Evolutionary conservation across 1,140 invertebrate genomes (phyloP).

Genomic region (Drosophila ohnishii): DNA sequence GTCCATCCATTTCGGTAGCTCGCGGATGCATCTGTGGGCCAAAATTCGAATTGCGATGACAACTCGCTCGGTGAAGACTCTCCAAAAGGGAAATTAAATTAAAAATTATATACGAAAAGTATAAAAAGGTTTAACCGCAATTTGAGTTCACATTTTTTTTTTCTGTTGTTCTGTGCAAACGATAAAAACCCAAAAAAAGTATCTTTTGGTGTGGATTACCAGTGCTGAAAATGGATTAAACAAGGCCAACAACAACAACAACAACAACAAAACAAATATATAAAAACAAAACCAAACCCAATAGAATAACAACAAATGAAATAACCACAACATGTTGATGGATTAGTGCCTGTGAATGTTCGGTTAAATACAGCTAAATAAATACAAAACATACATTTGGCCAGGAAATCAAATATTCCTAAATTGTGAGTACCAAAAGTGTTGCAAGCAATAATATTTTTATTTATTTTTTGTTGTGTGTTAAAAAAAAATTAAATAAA

Average conservation of each 20-base stretch:
- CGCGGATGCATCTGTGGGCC: constrained; percentile 6
- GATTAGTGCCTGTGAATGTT: constrained; percentile 32
- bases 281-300: constrained; percentile 11
- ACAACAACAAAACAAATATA: not conserved
- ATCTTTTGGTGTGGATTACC: constrained; percentile 67
- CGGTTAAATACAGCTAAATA: constrained; percentile 1
- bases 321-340: constrained; percentile 17
- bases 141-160: constrained; percentile 18
- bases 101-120: not conserved
- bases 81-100: not conserved
- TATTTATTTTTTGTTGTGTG: not conserved
- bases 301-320: constrained; percentile 4
- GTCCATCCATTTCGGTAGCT: constrained; percentile 15
- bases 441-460: not conserved
- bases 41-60: constrained; percentile 6
- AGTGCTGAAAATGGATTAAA: constrained; percentile 50
- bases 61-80: not conserved
- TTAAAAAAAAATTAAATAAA: not conserved
- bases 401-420: constrained; percentile 6
- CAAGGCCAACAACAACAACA: not conserved
- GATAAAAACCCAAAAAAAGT: constrained; percentile 23
- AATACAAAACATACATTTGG: not conserved
- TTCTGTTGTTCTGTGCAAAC: constrained; percentile 36
- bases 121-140: constrained; percentile 7
- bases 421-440: constrained; percentile 27